Evolutionary conservation across 2,797 vertebrate genomes (phyloP), one percentile per base, ranked within the genome.

Genomic region (Sphenodon punctatus): DNA sequence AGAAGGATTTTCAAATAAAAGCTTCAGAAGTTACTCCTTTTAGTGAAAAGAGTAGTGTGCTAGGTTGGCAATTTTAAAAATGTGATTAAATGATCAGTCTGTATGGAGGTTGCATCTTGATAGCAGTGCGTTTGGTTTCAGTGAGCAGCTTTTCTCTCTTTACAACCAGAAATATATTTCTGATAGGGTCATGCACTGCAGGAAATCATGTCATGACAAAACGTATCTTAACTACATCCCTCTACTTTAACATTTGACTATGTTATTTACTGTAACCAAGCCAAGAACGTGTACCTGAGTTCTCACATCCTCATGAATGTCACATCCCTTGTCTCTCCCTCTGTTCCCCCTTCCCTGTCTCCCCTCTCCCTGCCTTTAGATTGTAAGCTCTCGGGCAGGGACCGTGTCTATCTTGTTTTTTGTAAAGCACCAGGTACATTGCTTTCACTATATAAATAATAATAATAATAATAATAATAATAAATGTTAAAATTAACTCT

Each of bases 1-100:
- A 67, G 68, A 78, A 38, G 13, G 11, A 78, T n/a, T n/a, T n/a
- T n/a, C n/a, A n/a, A 14, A 49, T 83, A 80, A 39, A 80, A 80
- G 75, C 32, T 41, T 70, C 67, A 46, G 41, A 9, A 11, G 30
- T 39, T 84, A 48, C 49, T 34, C 55, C 19, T 76, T 55, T 66
- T 49, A 67, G 3, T 67, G 72, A 65, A 71, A 80, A 67, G 67
- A 89, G 14, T 46, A 67, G 42, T 8, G 69, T 79, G 38, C 34
- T 66, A 68, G 43, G 25, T 32, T 76, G 46, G 74, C 89, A 69
- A 82, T 79, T 81, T 69, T 78, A 77, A 55, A 79, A 86, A 80
- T 11, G 36, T 58, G 46, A 56, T 55, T 84, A 65, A 86, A 88
- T 86, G 60, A 80, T 45, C 34, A 66, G 53, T 72, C 69, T 85